Evolutionary conservation across 2,888 invertebrate species (phyloP), one percentile per base, ranked within the genome.

Genomic region (Drosophila falleni): DNA sequence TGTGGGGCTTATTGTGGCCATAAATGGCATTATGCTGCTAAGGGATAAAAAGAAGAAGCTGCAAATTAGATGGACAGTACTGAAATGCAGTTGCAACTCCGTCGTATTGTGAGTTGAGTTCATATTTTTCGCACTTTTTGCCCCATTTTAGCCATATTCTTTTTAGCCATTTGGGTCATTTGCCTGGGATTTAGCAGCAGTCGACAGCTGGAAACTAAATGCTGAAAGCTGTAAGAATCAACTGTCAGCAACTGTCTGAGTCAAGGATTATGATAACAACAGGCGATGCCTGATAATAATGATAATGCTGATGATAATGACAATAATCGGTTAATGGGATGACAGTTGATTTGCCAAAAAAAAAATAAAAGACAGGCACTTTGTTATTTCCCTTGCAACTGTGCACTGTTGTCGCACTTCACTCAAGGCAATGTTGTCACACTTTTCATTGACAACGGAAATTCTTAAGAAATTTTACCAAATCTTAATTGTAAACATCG

Each of bases 1-100:
- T 26, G 50, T 37, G 42, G 26, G 31, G 49, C 37, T 77, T 86
- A 74, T 71, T 82, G 81, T 80, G 83, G 83, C 81, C 80, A 76
- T 88, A 88, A 88, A 86, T 74, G 83, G 80, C 80, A 83, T 80
- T 80, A 84, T 80, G 78, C 83, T 78, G 88, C 86, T 84, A 71
- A 74, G 86, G 35, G 11, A 19, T 0, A 46, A 39, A 46, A 8
- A 26, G n/a, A 2, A 37, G 53, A 44, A 50, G 50, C 60, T 71
- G 71, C 66, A 63, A 80, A 76, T 80, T 58, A 78, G 76, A 66
- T 80, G 77, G 80, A 59, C 68, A 74, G 19, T 33, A 35, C 33
- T 46, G 51, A 41, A 66, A 35, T 47, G 39, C 42, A 33, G 55
- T 50, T 31, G 39, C 60, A 63, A 39, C 54, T 44, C 56, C 31